Conservation (phyloP, 1,140 invertebrate genomes). For the Ctenoplectra terminalis region DNA sequence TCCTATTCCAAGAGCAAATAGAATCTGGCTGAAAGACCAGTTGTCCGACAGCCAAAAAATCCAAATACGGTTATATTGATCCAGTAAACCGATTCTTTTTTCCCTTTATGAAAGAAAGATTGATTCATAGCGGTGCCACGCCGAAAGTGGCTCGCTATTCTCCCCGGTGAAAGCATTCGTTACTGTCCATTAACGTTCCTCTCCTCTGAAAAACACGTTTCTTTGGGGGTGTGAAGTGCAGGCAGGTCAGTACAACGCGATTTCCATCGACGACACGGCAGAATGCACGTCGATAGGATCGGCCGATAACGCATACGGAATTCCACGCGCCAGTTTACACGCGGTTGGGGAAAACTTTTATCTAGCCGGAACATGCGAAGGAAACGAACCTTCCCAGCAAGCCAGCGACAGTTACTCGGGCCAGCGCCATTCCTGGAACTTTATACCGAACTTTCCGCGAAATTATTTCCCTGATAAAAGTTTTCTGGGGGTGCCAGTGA, state of each 20-base stretch:
- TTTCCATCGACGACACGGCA: conserved; percentile 48
- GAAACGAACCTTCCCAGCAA: conserved; percentile 47
- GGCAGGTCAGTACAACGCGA: conserved; percentile 29
- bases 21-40: no score
- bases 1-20: no score
- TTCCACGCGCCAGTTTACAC: conserved; percentile 59
- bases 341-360: conserved; percentile 56
- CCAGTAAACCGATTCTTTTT: neutral
- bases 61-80: neutral
- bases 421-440: conserved; percentile 44
- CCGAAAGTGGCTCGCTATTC: conserved; percentile 46
- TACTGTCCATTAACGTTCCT: conserved; percentile 58
- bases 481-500: conserved; percentile 57
- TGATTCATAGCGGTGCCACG: conserved; percentile 43
- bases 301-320: conserved; percentile 50
- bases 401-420: conserved; percentile 41
- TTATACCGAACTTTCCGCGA: conserved; percentile 56
- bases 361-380: conserved; percentile 39
- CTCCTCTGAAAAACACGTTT: conserved; percentile 47
- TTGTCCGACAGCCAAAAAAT: neutral
- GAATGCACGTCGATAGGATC: conserved; percentile 32
- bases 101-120: conserved; percentile 27
- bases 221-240: neutral
- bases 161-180: conserved; percentile 52
- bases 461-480: conserved; percentile 71